These are phyloP conservation scores for Antheraea assamensis DNA, from an alignment of 2,888 invertebrate genomes.

Conservation along the genomic window DNA sequence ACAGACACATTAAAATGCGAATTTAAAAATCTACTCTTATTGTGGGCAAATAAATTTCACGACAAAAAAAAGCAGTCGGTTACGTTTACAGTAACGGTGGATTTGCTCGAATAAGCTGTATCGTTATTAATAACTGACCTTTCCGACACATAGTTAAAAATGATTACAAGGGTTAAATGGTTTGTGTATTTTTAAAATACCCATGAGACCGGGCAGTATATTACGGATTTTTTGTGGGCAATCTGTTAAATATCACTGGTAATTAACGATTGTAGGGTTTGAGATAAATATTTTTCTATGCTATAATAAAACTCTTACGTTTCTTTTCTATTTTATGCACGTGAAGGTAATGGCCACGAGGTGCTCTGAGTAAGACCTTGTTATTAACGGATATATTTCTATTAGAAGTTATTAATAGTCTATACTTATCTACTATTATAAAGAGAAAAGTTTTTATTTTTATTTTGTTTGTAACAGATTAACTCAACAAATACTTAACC, in stretches of 20 bases:
- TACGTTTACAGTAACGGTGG: neutral
- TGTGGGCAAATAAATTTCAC: neutral
- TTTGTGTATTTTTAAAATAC: neutral
- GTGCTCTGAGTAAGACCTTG: neutral
- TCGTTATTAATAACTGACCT: slow-evolving; percentile 13
- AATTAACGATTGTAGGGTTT: slow-evolving; percentile 1
- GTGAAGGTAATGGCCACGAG: neutral
- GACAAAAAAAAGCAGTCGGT: neutral
- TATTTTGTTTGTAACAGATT: no score
- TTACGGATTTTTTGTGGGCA: neutral
- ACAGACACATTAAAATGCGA: no score
- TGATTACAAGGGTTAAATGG: neutral
- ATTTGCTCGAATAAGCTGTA: neutral
- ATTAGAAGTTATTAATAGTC: neutral
- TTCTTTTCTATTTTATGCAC: neutral
- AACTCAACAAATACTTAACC: no score
- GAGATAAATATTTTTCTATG: slow-evolving; percentile 1
- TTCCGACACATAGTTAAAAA: slow-evolving; percentile 16
- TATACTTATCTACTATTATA: no score
- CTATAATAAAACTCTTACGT: slow-evolving; percentile 3
- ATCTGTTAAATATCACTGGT: slow-evolving; percentile 1
- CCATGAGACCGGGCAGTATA: neutral
- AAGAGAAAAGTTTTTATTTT: no score
- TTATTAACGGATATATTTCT: neutral
- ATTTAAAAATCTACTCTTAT: no score